Evolutionary conservation across 2,888 invertebrate species (phyloP).

Genomic region (Teleogryllus oceanicus): DNA sequence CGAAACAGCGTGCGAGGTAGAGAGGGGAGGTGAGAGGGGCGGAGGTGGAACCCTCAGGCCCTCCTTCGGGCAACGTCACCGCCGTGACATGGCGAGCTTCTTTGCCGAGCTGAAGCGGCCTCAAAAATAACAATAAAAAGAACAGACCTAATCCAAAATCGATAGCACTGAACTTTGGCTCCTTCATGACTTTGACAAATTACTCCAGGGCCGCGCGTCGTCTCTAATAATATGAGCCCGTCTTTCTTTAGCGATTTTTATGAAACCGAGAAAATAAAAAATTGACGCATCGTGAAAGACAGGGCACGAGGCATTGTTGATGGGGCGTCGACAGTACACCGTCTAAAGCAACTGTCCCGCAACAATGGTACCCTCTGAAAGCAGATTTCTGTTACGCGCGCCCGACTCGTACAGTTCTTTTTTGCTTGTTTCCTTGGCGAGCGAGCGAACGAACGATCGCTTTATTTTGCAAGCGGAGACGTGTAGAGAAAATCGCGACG

Average conservation of each 20-base stretch:
- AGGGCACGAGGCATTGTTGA: neutral
- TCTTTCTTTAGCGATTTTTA: neutral
- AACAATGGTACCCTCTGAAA: neutral
- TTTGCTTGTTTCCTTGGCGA: neutral
- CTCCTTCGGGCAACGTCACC: neutral
- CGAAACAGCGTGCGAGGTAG: no score
- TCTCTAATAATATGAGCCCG: slow-evolving; percentile 2
- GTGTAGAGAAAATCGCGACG: neutral
- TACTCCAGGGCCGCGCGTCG: neutral
- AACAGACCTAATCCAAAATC: slow-evolving; percentile 18
- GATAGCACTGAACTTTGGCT: neutral
- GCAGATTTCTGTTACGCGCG: neutral
- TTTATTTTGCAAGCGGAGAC: neutral
- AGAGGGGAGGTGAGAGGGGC: no score
- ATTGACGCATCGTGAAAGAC: neutral
- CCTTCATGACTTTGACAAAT: slow-evolving; percentile 18
- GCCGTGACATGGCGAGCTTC: neutral
- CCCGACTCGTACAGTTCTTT: neutral
- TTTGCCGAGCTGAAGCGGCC: neutral
- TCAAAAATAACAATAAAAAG: slow-evolving; percentile 4
- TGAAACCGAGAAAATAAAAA: neutral
- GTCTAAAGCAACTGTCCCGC: neutral
- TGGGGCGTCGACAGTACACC: neutral
- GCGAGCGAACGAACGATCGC: neutral
- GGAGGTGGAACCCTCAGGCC: no score